Percentiles rank a stretch among this genome's conserved stretches.
Evolutionary conservation across 1,140 invertebrate genomes (phyloP).

Genomic region (Subanguina moxae): DNA sequence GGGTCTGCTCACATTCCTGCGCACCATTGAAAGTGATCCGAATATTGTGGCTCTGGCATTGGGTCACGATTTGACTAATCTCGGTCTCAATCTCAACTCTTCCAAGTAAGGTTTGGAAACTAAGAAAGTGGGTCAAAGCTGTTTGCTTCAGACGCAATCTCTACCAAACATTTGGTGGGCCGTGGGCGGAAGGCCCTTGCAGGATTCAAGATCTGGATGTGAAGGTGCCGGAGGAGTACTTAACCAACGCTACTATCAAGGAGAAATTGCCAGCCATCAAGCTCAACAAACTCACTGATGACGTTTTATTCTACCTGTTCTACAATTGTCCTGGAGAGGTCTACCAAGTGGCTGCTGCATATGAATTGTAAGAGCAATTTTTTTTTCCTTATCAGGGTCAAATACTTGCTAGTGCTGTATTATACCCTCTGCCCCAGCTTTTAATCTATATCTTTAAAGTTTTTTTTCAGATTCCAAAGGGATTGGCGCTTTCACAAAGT

Average conservation of each 20-base stretch:
- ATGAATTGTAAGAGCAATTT: constrained; percentile 79
- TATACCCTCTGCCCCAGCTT: too few species aligned
- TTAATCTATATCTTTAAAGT: too few species aligned
- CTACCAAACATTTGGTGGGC: constrained; percentile 92
- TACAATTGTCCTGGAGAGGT: constrained; percentile 97
- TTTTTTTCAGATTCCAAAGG: constrained; percentile 73
- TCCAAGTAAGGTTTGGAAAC: constrained; percentile 75
- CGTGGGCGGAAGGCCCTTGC: constrained; percentile 93
- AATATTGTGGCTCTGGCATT: constrained; percentile 77
- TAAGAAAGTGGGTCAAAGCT: too few species aligned
- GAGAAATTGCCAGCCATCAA: constrained; percentile 82
- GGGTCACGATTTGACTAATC: constrained; percentile 90
- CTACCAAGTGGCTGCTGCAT: constrained; percentile 88
- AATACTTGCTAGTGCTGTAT: too few species aligned
- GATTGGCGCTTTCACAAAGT: constrained; percentile 99
- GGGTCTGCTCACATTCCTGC: constrained; percentile 90
- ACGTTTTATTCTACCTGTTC: constrained; percentile 97
- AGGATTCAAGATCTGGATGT: constrained; percentile 91
- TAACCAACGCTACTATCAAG: constrained; percentile 74
- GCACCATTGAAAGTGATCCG: constrained; percentile 76
- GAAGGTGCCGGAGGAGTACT: constrained; percentile 94
- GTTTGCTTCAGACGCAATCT: constrained; percentile 67
- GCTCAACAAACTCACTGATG: constrained; percentile 93
- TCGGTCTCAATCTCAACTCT: constrained; percentile 95
- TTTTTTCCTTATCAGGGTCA: background rate